Evolutionary conservation across 2,797 vertebrate genomes (phyloP).

Genomic region (Nothura maculosa): DNA sequence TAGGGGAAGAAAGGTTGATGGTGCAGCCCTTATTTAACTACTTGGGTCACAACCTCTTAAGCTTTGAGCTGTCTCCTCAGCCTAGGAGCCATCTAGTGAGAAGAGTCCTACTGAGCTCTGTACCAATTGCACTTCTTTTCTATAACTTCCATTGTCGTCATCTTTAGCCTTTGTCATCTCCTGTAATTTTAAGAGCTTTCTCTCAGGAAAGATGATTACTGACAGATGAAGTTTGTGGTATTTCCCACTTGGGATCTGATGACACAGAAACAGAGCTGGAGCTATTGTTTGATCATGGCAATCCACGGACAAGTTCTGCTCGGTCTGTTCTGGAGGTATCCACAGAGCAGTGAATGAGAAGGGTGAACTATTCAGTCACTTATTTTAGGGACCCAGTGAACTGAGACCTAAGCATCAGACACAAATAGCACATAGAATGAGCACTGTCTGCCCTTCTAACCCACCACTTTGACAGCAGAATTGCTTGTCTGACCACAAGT

Average conservation of each 20-base stretch:
- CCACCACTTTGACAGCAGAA: neutral
- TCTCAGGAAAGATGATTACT: neutral
- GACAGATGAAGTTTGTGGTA: neutral
- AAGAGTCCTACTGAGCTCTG: neutral
- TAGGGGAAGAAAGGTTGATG: neutral
- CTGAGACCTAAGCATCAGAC: neutral
- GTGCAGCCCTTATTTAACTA: neutral
- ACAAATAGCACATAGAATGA: neutral
- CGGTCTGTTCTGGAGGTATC: neutral
- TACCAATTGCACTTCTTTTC: neutral
- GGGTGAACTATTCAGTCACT: neutral
- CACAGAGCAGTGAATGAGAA: neutral
- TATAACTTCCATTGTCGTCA: neutral
- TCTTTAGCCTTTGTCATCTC: neutral
- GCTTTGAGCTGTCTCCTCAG: neutral
- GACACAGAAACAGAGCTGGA: neutral
- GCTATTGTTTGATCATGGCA: neutral
- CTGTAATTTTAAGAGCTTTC: neutral
- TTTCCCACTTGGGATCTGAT: neutral
- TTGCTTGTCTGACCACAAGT: neutral
- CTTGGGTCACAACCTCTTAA: neutral
- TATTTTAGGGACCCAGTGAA: neutral
- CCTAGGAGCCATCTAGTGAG: neutral
- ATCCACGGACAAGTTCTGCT: neutral
- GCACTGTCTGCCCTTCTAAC: neutral